Evolutionary conservation across 1,140 invertebrate genomes (phyloP).

Genomic region (Limonius californicus): DNA sequence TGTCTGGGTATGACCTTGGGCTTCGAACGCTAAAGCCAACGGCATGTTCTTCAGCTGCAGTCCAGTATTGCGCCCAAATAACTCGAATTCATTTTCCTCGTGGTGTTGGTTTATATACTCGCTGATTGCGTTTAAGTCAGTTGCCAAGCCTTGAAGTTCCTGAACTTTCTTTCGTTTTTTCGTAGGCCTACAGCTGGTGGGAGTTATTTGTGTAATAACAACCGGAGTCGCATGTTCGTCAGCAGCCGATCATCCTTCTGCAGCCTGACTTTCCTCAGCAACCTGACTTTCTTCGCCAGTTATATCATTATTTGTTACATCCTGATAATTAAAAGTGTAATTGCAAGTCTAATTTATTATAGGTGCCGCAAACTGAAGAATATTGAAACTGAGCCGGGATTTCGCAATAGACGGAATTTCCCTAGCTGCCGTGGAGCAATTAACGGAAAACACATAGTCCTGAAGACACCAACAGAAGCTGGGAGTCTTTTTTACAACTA

Average conservation of each 20-base stretch:
- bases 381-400: background rate
- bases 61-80: background rate
- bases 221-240: background rate
- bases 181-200: no score
- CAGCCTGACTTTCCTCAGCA: no score
- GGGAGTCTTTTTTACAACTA: constrained; percentile 28
- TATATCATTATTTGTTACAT: no score
- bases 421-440: background rate
- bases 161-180: no score
- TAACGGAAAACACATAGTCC: constrained; percentile 13
- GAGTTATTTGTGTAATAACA: background rate
- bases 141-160: background rate
- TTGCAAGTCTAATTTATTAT: background rate
- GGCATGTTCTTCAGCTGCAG: background rate
- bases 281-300: no score
- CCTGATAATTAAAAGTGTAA: background rate
- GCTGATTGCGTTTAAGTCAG: background rate
- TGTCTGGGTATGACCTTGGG: no score
- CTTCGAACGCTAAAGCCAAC: no score
- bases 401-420: constrained; percentile 2
- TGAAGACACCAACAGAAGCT: constrained; percentile 4
- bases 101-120: background rate
- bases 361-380: background rate
- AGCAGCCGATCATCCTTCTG: background rate
- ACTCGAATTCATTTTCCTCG: background rate